Evolutionary conservation across 1,140 invertebrate species (phyloP).

Genomic region (Capitella teleta): DNA sequence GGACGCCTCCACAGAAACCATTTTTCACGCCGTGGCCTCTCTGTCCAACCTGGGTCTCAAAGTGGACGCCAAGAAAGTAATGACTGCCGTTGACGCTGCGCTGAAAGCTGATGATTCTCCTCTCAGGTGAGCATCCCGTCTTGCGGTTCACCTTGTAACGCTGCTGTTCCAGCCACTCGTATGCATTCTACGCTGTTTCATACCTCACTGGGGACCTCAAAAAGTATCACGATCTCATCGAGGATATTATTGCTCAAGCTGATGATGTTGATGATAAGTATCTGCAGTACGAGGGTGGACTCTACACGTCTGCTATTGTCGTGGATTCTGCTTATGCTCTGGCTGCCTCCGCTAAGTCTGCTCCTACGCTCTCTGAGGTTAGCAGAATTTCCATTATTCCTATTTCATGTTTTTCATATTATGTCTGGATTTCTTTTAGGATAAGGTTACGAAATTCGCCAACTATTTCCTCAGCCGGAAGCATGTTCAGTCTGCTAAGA

Average conservation of each 20-base stretch:
- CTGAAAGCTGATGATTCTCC: constrained; percentile 36
- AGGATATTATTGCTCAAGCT: constrained; percentile 83
- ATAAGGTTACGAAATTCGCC: constrained; percentile 78
- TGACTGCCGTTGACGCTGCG: constrained; percentile 21
- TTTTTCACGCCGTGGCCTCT: constrained; percentile 37
- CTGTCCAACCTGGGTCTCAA: constrained; percentile 37
- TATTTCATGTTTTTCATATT: neutral
- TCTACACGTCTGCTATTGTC: constrained; percentile 55
- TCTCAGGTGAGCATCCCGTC: constrained; percentile 18
- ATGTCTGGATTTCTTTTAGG: constrained; percentile 32
- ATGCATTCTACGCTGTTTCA: constrained; percentile 69
- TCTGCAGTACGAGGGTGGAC: constrained; percentile 76
- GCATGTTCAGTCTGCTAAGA: constrained; percentile 74
- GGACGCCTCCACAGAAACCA: constrained; percentile 30
- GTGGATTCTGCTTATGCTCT: constrained; percentile 63
- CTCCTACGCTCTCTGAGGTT: constrained; percentile 48
- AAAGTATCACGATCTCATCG: constrained; percentile 62
- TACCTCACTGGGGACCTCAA: constrained; percentile 50
- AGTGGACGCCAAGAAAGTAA: constrained; percentile 34
- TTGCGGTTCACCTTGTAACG: neutral
- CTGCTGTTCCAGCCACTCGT: constrained; percentile 55
- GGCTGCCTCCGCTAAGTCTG: constrained; percentile 56
- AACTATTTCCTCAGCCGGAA: constrained; percentile 83
- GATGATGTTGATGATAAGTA: constrained; percentile 84
- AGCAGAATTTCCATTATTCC: constrained; percentile 7